phyloP scores from a whole-genome alignment of 2,113 vertebrate genomes.

The Lates calcarifer region DNA sequence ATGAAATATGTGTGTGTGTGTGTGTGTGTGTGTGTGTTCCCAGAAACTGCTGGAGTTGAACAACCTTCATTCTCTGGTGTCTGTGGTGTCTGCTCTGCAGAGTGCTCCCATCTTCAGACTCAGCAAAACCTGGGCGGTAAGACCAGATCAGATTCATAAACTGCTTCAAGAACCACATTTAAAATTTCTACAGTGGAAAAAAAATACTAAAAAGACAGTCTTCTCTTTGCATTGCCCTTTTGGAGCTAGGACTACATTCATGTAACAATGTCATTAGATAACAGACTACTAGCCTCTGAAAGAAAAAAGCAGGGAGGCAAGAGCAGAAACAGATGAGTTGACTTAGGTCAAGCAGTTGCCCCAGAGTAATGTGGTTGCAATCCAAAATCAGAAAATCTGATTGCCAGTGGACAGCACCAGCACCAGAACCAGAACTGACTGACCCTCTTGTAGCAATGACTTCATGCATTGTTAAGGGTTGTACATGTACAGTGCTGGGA shows the following conservation, averaged over 20 bases:
- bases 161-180: not conserved
- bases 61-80: slow-evolving; percentile 96
- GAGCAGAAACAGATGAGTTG: no score
- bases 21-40: no score
- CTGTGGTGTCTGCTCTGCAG: slow-evolving; percentile 95
- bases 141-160: slow-evolving; percentile 48
- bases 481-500: no score
- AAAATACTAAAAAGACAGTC: no score
- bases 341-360: no score
- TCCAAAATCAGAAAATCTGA: no score
- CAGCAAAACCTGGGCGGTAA: slow-evolving; percentile 97
- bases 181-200: not conserved
- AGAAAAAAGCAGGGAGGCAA: not conserved
- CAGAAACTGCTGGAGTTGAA: slow-evolving; percentile 97
- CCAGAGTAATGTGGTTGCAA: no score
- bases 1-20: slow-evolving; percentile 7
- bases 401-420: no score
- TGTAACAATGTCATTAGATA: not conserved
- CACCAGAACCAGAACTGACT: no score
- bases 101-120: slow-evolving; percentile 97
- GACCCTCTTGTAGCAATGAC: no score
- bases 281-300: not conserved
- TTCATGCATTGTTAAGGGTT: no score
- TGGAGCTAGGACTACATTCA: not conserved
- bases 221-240: not conserved